These are phyloP conservation scores for Rostratula benghalensis DNA, from an alignment of 2,113 vertebrate genomes.

Conservation along the genomic window DNA sequence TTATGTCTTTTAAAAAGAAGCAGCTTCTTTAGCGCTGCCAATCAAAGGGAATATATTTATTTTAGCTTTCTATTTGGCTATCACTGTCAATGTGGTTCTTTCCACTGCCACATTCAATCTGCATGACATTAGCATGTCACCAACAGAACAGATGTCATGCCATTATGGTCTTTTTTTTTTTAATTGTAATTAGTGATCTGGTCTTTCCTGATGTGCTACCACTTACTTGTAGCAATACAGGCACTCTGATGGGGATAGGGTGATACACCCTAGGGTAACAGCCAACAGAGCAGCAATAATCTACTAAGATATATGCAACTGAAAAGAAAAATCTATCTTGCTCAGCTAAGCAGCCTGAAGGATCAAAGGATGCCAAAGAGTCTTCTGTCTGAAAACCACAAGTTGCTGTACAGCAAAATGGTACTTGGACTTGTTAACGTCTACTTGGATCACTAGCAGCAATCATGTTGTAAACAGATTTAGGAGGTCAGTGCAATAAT, in stretches of 20 bases:
- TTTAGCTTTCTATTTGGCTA: conserved; percentile 1
- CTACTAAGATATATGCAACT: conserved; percentile 16
- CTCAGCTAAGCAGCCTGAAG: background rate
- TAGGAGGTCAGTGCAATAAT: background rate
- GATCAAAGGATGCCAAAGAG: background rate
- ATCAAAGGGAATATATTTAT: background rate
- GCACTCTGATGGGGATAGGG: background rate
- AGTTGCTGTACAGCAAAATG: background rate
- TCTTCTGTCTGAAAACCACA: conserved; percentile 7
- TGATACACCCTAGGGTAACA: conserved; percentile 34
- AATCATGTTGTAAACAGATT: background rate
- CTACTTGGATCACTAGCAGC: background rate
- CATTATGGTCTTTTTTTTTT: background rate
- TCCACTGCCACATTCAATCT: conserved; percentile 20
- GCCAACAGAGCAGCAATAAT: conserved; percentile 22
- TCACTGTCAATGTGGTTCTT: background rate
- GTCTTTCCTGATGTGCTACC: background rate
- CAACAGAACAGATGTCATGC: conserved; percentile 32
- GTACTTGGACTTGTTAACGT: background rate
- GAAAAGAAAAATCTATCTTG: background rate
- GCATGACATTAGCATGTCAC: conserved; percentile 27
- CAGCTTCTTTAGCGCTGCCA: background rate
- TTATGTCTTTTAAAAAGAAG: background rate
- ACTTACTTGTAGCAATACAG: conserved; percentile 24
- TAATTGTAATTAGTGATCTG: conserved; percentile 17